Percentiles rank a stretch among this genome's conserved stretches.
These are phyloP conservation scores for Heliconius erato DNA, from an alignment of 2,888 invertebrate genomes.

Conservation along the genomic window DNA sequence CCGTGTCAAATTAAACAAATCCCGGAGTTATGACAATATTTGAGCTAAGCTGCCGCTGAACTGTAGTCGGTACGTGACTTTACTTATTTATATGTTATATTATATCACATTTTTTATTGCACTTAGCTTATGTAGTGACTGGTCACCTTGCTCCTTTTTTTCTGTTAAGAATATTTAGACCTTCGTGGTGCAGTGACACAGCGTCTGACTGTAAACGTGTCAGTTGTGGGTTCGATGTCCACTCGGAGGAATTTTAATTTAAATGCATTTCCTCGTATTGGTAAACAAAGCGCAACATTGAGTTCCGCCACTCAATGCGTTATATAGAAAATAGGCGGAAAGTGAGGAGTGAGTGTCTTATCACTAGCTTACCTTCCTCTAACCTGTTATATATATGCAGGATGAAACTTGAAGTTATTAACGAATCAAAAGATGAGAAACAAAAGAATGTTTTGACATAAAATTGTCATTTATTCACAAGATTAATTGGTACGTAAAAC, in stretches of 20 bases:
- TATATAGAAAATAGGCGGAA: no score
- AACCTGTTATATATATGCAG: no score
- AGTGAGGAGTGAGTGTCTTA: no score
- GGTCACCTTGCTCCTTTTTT: not conserved
- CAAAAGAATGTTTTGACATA: not conserved
- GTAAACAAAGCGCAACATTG: not conserved
- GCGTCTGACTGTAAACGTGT: not conserved
- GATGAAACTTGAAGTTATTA: not conserved
- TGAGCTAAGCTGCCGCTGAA: constrained; percentile 63
- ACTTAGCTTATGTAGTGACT: not conserved
- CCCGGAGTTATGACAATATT: constrained; percentile 80
- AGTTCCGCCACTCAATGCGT: not conserved
- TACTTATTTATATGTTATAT: constrained; percentile 10
- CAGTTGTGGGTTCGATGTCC: not conserved
- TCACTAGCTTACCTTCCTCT: no score
- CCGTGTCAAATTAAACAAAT: constrained; percentile 82
- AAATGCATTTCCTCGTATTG: not conserved
- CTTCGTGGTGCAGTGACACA: not conserved
- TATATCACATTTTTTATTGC: constrained; percentile 1
- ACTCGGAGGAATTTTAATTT: not conserved
- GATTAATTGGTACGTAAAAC: not conserved
- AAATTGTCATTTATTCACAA: not conserved
- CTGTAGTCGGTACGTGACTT: constrained; percentile 21
- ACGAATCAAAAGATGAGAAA: not conserved
- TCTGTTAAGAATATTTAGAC: not conserved